phyloP scores from a whole-genome alignment of 2,888 invertebrate species.

The Drosophila maculinotata region DNA sequence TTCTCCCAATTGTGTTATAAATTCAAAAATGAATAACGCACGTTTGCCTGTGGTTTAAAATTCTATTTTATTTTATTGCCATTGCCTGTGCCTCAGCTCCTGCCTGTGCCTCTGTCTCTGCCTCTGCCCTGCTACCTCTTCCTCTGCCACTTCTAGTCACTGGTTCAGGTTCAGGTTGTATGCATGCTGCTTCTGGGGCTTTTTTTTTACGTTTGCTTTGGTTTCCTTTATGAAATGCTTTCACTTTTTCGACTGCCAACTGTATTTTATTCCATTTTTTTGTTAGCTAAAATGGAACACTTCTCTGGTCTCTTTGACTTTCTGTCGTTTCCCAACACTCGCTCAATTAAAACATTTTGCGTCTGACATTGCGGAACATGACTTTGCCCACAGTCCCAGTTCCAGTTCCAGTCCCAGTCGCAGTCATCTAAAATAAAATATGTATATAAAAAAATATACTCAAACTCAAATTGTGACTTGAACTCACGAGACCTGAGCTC shows the following conservation, averaged over 20 bases:
- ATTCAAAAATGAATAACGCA: slow-evolving; percentile 81
- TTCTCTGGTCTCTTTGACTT: slow-evolving; percentile 5
- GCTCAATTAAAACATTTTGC: slow-evolving; percentile 70
- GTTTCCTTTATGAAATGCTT: slow-evolving; percentile 57
- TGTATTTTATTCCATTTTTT: slow-evolving; percentile 39
- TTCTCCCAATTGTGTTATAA: slow-evolving; percentile 79
- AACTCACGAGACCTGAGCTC: slow-evolving; percentile 14
- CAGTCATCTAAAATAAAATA: too few species aligned
- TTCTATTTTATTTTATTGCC: slow-evolving; percentile 78
- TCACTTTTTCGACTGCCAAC: slow-evolving; percentile 44
- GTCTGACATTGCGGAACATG: slow-evolving; percentile 46
- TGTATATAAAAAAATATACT: neutral
- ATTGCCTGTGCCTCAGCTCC: slow-evolving; percentile 37
- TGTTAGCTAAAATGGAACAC: slow-evolving; percentile 22
- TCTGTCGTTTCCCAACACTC: slow-evolving; percentile 17
- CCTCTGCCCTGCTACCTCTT: neutral
- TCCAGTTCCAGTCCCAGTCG: too few species aligned
- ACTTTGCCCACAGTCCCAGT: slow-evolving; percentile 3
- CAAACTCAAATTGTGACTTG: slow-evolving; percentile 20
- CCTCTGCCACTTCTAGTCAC: neutral
- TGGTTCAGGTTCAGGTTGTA: slow-evolving; percentile 2
- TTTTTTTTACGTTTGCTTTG: slow-evolving; percentile 13
- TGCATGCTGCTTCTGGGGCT: slow-evolving; percentile 5
- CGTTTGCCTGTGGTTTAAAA: slow-evolving; percentile 77
- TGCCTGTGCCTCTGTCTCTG: neutral